A percentile compares a stretch with the other conserved stretches of the same genome.
phyloP scores from a whole-genome alignment of 2,797 vertebrate genomes.

The Enteromius fasciolatus region DNA sequence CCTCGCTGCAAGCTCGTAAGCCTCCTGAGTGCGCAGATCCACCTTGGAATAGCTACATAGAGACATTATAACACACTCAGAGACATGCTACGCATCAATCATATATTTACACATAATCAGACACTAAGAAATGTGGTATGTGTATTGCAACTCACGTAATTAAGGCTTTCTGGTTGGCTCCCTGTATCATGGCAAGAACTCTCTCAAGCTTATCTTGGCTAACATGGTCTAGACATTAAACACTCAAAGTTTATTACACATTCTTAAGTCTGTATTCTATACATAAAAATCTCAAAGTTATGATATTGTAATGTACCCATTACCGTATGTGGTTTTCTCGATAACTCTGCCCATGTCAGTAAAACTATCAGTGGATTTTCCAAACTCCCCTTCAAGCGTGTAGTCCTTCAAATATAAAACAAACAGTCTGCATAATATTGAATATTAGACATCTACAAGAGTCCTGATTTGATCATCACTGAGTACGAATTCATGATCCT shows the following conservation, averaged over 20 bases:
- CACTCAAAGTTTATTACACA: neutral
- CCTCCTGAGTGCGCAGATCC: slow-evolving; percentile 89
- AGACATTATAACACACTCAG: neutral
- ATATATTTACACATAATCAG: neutral
- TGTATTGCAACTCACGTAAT: slow-evolving; percentile 78
- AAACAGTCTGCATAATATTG: neutral
- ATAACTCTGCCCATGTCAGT: slow-evolving; percentile 81
- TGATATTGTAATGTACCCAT: slow-evolving; percentile 54
- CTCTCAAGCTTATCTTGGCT: slow-evolving; percentile 88
- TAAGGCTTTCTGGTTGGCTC: slow-evolving; percentile 90
- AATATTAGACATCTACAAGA: neutral
- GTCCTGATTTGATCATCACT: neutral
- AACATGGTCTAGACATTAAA: slow-evolving; percentile 81
- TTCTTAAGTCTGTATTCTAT: slow-evolving; percentile 13
- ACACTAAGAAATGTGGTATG: neutral
- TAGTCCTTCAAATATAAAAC: slow-evolving; percentile 81
- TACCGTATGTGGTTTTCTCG: slow-evolving; percentile 91
- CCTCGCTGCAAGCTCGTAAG: slow-evolving; percentile 88
- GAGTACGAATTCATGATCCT: neutral
- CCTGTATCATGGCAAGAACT: slow-evolving; percentile 89
- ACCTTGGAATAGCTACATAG: slow-evolving; percentile 84
- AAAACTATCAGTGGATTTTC: slow-evolving; percentile 89
- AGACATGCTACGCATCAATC: neutral
- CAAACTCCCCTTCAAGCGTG: slow-evolving; percentile 85
- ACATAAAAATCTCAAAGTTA: neutral